Evolutionary conservation across 2,113 vertebrate genomes (phyloP).

Genomic region (Motacilla tschutschensis): DNA sequence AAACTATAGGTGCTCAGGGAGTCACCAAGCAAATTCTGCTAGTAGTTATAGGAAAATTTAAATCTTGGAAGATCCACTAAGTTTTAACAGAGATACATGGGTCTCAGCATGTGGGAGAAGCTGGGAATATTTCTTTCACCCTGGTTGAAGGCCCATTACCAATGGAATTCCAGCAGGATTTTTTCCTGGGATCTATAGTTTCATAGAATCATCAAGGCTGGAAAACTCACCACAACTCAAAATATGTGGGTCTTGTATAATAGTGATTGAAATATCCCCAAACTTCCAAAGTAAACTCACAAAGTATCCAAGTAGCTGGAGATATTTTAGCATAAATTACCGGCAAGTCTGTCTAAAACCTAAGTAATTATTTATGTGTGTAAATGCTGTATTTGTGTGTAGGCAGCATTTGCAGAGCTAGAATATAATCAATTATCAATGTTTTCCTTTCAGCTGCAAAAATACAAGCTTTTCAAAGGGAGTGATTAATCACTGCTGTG

Average conservation of each 20-base stretch:
- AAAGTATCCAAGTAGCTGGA: background rate
- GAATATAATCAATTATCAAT: slow-evolving; percentile 9
- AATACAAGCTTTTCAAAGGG: background rate
- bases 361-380: background rate
- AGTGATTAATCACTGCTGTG: slow-evolving; percentile 10
- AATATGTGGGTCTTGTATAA: background rate
- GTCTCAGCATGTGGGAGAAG: background rate
- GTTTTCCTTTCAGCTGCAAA: background rate
- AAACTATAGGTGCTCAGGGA: background rate
- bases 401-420: background rate
- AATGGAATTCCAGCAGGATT: background rate
- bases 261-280: background rate
- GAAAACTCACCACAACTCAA: background rate
- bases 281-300: background rate
- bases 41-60: background rate
- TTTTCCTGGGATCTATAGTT: background rate
- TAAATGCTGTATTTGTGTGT: background rate
- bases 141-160: background rate
- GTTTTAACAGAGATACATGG: background rate
- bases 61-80: background rate
- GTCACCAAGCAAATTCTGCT: background rate
- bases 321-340: background rate
- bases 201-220: background rate
- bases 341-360: background rate
- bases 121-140: background rate